A percentile compares a stretch with the other conserved stretches of the same genome.
These are phyloP conservation scores for Pheosia tremula DNA, from an alignment of 2,888 invertebrate genomes.

Conservation along the genomic window DNA sequence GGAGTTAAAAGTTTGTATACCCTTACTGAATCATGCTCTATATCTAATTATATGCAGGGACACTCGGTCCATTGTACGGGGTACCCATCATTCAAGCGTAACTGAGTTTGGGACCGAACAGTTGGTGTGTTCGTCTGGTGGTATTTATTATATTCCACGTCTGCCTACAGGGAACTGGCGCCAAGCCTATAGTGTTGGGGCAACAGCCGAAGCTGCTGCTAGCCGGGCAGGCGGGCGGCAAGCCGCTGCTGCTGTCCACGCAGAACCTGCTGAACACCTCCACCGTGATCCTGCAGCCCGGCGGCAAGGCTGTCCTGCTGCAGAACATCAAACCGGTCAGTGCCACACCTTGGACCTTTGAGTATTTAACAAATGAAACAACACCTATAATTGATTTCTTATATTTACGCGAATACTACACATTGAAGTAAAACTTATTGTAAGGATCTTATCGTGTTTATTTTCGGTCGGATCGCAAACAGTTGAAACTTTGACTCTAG, in stretches of 20 bases:
- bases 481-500: too few species aligned
- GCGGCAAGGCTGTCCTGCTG: conserved; percentile 81
- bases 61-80: too few species aligned
- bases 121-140: neutral
- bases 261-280: conserved; percentile 74
- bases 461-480: too few species aligned
- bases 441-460: too few species aligned
- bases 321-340: conserved; percentile 78
- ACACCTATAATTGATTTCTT: too few species aligned
- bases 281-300: conserved; percentile 75
- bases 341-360: conserved; percentile 6
- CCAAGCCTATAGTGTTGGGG: conserved; percentile 77
- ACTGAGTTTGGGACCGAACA: neutral
- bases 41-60: too few species aligned
- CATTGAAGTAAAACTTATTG: too few species aligned
- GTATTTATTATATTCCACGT: neutral
- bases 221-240: conserved; percentile 69
- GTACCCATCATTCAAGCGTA: too few species aligned
- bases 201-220: conserved; percentile 73
- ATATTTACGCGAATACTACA: too few species aligned
- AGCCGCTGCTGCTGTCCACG: conserved; percentile 70
- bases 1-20: too few species aligned
- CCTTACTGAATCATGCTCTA: too few species aligned
- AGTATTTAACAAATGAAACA: too few species aligned
- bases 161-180: conserved; percentile 57